Evolutionary conservation across 2,888 invertebrate genomes (phyloP).

Genomic region (Hemicrepidius hirtus): DNA sequence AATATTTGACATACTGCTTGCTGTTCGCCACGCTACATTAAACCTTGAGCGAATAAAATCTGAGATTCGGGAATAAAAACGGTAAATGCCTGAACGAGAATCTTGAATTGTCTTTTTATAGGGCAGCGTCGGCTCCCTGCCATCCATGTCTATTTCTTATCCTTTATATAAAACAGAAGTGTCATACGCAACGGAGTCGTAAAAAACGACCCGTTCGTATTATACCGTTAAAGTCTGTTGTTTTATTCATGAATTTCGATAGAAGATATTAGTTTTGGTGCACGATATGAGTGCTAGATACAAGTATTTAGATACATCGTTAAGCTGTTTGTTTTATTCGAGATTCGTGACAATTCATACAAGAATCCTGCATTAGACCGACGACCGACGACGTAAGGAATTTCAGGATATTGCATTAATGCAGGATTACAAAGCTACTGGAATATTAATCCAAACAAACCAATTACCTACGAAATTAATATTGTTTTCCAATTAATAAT

Average conservation of each 20-base stretch:
- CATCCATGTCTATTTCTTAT: slow-evolving; percentile 46
- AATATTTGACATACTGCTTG: slow-evolving; percentile 52
- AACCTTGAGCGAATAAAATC: slow-evolving; percentile 50
- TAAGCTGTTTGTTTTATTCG: background rate
- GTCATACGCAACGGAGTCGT: slow-evolving; percentile 40
- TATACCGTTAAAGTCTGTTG: slow-evolving; percentile 40
- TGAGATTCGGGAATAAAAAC: slow-evolving; percentile 52
- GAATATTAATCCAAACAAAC: too few relatives aligned
- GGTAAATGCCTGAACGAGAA: slow-evolving; percentile 49
- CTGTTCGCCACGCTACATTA: slow-evolving; percentile 52
- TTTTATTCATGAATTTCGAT: slow-evolving; percentile 46
- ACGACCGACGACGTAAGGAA: too few relatives aligned
- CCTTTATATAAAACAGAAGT: slow-evolving; percentile 46
- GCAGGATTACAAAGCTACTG: too few relatives aligned
- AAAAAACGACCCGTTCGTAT: slow-evolving; percentile 41
- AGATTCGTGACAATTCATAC: too few relatives aligned
- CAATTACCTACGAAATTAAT: too few relatives aligned
- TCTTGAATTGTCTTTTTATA: slow-evolving; percentile 53
- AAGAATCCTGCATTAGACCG: too few relatives aligned
- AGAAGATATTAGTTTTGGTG: slow-evolving; percentile 30
- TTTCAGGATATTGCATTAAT: too few relatives aligned
- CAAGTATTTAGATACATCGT: slow-evolving; percentile 13
- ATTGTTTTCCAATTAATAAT: too few relatives aligned
- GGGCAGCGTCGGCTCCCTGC: slow-evolving; percentile 42
- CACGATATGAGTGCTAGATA: slow-evolving; percentile 22